phyloP scores from a whole-genome alignment of 2,113 vertebrate species.

The Neodon shergylaensis region DNA sequence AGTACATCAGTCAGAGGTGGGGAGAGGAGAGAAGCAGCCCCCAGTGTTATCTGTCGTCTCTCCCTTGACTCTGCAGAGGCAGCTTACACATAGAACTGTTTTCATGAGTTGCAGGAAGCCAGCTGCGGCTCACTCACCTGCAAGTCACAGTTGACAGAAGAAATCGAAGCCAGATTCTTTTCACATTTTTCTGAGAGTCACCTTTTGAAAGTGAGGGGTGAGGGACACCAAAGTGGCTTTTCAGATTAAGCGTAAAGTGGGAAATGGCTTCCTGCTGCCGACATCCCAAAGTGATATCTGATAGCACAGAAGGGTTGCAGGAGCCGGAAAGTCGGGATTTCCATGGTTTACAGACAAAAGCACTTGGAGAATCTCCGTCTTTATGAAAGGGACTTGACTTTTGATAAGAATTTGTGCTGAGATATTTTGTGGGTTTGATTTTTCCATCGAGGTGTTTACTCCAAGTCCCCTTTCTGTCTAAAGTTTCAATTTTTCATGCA shows the following conservation, averaged over 20 bases:
- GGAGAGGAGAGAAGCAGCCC: neutral
- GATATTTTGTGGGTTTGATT: neutral
- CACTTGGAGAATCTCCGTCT: neutral
- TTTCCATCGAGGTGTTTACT: neutral
- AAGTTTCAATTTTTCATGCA: neutral
- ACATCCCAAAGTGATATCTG: neutral
- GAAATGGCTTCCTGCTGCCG: neutral
- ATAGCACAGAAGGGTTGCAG: too few relatives aligned
- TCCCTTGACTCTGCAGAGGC: neutral
- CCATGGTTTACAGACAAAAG: neutral
- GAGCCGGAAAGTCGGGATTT: neutral
- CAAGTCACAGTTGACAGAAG: neutral
- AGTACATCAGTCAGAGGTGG: neutral
- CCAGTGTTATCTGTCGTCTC: accelerated
- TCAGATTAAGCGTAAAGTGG: neutral
- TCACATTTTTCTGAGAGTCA: neutral
- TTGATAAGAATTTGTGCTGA: neutral
- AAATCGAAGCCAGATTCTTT: neutral
- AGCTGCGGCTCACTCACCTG: neutral
- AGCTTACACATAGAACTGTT: neutral
- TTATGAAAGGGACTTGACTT: neutral
- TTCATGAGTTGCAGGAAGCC: neutral
- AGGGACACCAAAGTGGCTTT: neutral
- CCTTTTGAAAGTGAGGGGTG: neutral
- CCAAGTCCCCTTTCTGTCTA: neutral